Conservation (phyloP, 2,113 vertebrate species). For the Hydrolagus affinis region DNA sequence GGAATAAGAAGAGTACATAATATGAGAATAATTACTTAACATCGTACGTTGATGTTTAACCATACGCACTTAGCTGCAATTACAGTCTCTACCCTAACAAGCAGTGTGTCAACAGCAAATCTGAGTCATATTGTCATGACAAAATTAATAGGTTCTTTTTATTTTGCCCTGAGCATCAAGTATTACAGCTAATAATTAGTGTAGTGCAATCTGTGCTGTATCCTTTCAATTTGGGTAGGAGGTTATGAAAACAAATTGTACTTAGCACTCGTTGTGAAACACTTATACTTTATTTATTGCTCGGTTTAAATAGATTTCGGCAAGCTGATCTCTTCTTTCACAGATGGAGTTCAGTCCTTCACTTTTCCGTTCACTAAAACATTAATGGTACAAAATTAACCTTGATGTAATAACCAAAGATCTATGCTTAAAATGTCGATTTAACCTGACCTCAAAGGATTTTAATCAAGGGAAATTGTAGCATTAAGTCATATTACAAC, state of each 20-base stretch:
- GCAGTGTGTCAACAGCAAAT: background rate
- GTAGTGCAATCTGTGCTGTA: background rate
- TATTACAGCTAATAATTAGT: background rate
- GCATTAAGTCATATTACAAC: background rate
- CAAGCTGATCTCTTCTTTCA: background rate
- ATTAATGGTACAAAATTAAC: background rate
- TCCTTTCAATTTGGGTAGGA: background rate
- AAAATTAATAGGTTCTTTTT: conserved; percentile 1
- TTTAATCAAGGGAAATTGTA: conserved; percentile 9
- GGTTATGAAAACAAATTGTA: background rate
- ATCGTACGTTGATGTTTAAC: background rate
- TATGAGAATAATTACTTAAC: background rate
- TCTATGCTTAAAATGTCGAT: background rate
- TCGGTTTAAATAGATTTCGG: background rate
- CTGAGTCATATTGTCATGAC: background rate
- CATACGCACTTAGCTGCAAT: background rate
- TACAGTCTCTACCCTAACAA: background rate
- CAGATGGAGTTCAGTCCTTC: background rate
- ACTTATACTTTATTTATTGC: background rate
- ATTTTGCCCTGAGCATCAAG: background rate
- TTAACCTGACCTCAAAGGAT: background rate
- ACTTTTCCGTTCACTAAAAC: background rate
- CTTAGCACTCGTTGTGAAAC: background rate
- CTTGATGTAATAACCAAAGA: background rate
- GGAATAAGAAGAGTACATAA: conserved; percentile 33